Conservation (phyloP, 2,113 vertebrate species). For the Falco punctatus region DNA sequence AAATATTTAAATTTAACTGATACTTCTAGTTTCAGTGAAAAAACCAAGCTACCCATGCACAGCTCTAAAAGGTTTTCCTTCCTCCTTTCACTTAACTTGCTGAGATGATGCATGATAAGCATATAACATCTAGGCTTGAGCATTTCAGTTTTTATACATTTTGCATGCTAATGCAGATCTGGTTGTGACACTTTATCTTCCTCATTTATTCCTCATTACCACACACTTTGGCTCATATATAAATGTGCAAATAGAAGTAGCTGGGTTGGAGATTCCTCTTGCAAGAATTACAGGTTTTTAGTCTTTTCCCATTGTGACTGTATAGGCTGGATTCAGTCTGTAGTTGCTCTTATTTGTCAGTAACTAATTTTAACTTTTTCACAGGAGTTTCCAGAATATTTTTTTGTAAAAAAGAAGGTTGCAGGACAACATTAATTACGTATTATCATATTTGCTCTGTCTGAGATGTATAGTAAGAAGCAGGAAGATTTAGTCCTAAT, state of each 20-base stretch:
- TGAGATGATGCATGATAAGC: background rate
- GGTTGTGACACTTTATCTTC: background rate
- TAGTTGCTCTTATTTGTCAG: background rate
- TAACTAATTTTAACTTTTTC: background rate
- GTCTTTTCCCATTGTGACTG: background rate
- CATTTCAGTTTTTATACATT: background rate
- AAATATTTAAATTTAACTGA: background rate
- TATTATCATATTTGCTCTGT: background rate
- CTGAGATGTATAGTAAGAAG: background rate
- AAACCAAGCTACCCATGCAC: background rate
- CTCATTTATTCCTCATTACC: conserved; percentile 31
- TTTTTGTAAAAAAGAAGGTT: background rate
- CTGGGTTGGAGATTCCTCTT: background rate
- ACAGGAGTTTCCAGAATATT: background rate
- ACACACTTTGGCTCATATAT: conserved; percentile 8
- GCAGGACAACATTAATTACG: background rate
- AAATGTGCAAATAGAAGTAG: background rate
- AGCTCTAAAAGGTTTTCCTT: background rate
- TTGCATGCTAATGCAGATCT: background rate
- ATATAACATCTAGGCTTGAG: background rate
- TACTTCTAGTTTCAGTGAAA: background rate
- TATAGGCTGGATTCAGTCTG: background rate
- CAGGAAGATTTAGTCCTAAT: background rate
- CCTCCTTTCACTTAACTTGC: background rate
- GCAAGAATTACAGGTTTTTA: background rate